Conservation (phyloP, 1,140 invertebrate species). For the Philotrypesis tridentata region DNA sequence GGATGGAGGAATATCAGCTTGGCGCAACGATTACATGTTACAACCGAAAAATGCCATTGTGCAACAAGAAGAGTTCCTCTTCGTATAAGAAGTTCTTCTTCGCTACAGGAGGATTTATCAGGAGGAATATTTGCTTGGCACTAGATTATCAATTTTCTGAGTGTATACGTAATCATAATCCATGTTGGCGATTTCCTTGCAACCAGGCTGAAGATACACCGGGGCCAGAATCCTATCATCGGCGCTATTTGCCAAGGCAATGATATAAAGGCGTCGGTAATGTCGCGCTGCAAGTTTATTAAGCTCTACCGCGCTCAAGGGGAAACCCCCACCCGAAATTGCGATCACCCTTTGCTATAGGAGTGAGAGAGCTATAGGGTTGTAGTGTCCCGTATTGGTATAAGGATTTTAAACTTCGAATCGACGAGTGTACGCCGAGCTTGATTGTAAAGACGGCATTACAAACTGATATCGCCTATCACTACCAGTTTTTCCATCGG, state of each 20-base stretch:
- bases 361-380: neutral
- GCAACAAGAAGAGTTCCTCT: no score
- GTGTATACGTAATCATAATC: neutral
- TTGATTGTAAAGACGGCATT: neutral
- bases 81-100: no score
- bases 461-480: neutral
- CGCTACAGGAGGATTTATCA: no score
- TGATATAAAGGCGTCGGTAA: conserved; percentile 5
- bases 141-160: no score
- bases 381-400: neutral
- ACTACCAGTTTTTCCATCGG: neutral
- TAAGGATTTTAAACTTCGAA: neutral
- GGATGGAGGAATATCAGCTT: no score
- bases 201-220: conserved; percentile 1
- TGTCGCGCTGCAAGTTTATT: conserved; percentile 21
- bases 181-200: neutral
- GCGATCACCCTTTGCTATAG: neutral
- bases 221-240: conserved; percentile 29
- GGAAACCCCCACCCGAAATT: neutral
- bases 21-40: no score
- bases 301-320: neutral
- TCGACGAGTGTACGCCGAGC: neutral
- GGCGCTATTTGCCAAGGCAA: conserved; percentile 14
- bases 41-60: no score
- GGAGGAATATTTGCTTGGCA: no score